A percentile compares a stretch with the other conserved stretches of the same genome.
These are phyloP conservation scores for Emydura subglobosa DNA, from an alignment of 2,113 vertebrate species.

Conservation along the genomic window DNA sequence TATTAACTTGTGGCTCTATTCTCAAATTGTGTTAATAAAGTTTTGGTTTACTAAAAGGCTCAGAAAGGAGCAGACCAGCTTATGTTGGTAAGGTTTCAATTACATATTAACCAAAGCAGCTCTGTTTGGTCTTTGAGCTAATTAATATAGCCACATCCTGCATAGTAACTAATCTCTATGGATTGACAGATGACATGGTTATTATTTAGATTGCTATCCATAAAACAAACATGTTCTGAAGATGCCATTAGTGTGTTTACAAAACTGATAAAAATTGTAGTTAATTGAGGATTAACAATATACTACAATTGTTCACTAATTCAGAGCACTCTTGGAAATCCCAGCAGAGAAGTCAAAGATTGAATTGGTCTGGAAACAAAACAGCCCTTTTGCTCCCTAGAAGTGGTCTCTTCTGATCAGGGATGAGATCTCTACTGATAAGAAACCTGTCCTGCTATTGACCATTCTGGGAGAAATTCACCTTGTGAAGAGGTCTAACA, in stretches of 20 bases:
- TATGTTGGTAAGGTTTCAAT: neutral
- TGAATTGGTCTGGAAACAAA: neutral
- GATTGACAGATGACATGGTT: conserved; percentile 40
- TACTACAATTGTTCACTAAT: conserved; percentile 1
- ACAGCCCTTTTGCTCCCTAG: neutral
- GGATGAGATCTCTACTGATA: neutral
- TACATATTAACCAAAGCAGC: conserved; percentile 18
- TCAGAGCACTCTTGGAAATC: neutral
- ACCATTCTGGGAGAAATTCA: neutral
- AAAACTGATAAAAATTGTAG: conserved; percentile 22
- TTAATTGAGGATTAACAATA: conserved; percentile 20
- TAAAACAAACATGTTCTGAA: conserved; percentile 6
- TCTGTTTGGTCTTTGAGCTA: conserved; percentile 6
- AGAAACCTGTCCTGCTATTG: neutral
- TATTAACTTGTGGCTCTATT: neutral
- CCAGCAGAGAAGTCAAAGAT: neutral
- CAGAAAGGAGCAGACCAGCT: neutral
- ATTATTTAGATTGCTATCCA: conserved; percentile 38
- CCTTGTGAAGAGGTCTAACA: rapidly evolving
- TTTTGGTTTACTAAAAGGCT: neutral
- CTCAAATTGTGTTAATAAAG: neutral
- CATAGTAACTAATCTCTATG: neutral
- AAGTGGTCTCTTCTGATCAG: neutral
- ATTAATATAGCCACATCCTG: conserved; percentile 8
- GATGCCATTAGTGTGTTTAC: conserved; percentile 20